Base-by-base conservation (phyloP, 1,140 invertebrate genomes). In the Drosophila guanche region DNA sequence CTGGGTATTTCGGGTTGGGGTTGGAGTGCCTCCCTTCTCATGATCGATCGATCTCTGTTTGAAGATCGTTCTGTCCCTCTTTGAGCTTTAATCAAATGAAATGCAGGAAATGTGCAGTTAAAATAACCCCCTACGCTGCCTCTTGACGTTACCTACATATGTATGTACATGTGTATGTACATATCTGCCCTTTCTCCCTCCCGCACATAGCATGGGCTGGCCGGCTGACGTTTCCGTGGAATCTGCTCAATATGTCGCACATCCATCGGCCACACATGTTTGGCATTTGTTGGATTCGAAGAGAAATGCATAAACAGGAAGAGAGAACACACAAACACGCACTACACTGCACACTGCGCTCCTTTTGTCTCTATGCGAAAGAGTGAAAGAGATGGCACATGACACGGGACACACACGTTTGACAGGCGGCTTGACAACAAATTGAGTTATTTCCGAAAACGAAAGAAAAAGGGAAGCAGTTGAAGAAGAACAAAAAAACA, bases 221-320 rank as follows among this genome's bases (percentile, higher is more conserved):
- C 29, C 1, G 8, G 8, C 29, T 12, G 33, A 33, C 10, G 54
- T 37, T 72, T 76, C 33, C 55, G 50, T 45, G 66, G 45, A 58
- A 58, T 56, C 33, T 37, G 48, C 66, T 52, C 56, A 45, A 61
- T 51, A 66, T 81, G 79, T 74, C 62, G 74, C 74, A 84, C 62
- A 62, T 84, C 78, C 62, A 62, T 78, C 78, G 73, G 79, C 79
- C 65, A 78, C 79, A 81, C 58, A 83, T 81, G 79, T 81, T 83
- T 61, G 58, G 52, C 79, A 81, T 83, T 81, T 81, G 79, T 78
- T 81, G 79, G 7, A 4, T 37, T 47, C 58, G 47, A 58, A 57
- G 45, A 70, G 41, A 72, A 48, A 76, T 25, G 20, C 45, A 46
- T 47, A 71, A 51, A 56, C 46, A 59, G 45, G 68, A 41, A 75